Percentiles rank a stretch among this genome's conserved stretches.
Conservation (phyloP, 1,140 invertebrate species). For the Halesus radiatus region DNA sequence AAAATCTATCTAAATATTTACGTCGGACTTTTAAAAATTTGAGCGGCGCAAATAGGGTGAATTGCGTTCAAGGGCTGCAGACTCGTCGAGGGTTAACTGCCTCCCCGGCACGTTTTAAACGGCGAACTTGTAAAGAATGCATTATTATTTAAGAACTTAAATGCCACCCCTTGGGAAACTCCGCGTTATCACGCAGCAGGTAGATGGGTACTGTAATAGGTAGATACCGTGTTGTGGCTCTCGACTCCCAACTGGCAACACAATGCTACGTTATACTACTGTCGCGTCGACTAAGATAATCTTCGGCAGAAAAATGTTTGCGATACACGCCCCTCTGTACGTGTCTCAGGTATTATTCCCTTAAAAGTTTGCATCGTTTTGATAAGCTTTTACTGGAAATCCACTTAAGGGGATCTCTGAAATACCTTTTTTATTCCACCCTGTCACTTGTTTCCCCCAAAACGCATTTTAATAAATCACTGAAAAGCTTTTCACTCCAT, state of each 20-base stretch:
- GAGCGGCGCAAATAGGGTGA: neutral
- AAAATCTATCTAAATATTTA: constrained; percentile 28
- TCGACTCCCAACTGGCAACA: constrained; percentile 25
- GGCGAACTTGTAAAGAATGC: constrained; percentile 51
- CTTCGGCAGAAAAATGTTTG: constrained; percentile 45
- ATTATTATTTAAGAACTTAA: constrained; percentile 52
- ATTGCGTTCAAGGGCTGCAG: constrained; percentile 36
- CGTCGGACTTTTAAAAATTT: neutral
- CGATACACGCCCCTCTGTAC: constrained; percentile 20
- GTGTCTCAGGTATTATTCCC: constrained; percentile 33
- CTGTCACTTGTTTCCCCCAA: constrained; percentile 35
- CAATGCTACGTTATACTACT: constrained; percentile 31
- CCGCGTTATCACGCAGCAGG: constrained; percentile 27
- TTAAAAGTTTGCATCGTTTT: constrained; percentile 39
- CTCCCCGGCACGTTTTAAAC: constrained; percentile 26
- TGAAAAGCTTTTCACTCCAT: constrained; percentile 27
- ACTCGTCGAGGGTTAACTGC: neutral
- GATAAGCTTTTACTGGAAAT: constrained; percentile 32
- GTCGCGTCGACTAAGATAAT: constrained; percentile 41
- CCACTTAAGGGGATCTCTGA: constrained; percentile 15
- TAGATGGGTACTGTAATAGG: neutral
- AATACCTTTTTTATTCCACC: constrained; percentile 27
- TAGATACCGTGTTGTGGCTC: neutral
- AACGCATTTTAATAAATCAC: constrained; percentile 30
- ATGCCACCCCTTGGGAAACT: constrained; percentile 44